These are phyloP conservation scores for Elmis aenea DNA, from an alignment of 2,888 invertebrate genomes.

Conservation along the genomic window DNA sequence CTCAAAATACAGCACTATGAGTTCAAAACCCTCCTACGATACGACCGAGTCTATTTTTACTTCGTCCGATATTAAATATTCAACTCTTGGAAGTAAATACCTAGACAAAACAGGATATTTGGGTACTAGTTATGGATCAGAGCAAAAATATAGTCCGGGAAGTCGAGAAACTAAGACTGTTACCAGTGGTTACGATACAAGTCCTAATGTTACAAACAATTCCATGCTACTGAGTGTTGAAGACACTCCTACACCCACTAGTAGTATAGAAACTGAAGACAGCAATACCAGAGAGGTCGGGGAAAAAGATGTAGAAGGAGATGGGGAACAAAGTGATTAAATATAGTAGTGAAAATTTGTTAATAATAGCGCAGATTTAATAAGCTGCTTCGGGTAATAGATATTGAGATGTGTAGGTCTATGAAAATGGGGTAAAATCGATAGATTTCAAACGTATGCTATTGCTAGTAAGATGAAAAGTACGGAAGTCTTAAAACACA, in stretches of 20 bases:
- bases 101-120: constrained; percentile 37
- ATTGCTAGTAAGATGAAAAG: too few species aligned
- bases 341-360: too few species aligned
- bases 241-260: constrained; percentile 55
- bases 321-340: constrained; percentile 56
- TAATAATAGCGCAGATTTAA: too few species aligned
- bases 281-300: constrained; percentile 52
- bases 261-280: constrained; percentile 56
- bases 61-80: constrained; percentile 29
- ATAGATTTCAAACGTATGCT: too few species aligned
- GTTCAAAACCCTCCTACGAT: constrained; percentile 31
- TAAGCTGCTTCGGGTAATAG: too few species aligned
- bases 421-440: not conserved
- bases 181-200: constrained; percentile 31
- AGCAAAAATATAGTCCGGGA: constrained; percentile 36
- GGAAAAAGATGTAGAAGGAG: constrained; percentile 54
- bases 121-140: constrained; percentile 33
- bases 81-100: constrained; percentile 37
- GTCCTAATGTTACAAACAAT: constrained; percentile 30
- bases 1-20: constrained; percentile 33
- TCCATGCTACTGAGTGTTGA: constrained; percentile 37
- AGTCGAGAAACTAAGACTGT: constrained; percentile 24
- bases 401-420: not conserved
- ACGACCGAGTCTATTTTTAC: constrained; percentile 25
- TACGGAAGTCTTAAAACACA: too few species aligned